These are phyloP conservation scores for Lasioglossum lativentre DNA, from an alignment of 2,888 invertebrate species.

Conservation along the genomic window DNA sequence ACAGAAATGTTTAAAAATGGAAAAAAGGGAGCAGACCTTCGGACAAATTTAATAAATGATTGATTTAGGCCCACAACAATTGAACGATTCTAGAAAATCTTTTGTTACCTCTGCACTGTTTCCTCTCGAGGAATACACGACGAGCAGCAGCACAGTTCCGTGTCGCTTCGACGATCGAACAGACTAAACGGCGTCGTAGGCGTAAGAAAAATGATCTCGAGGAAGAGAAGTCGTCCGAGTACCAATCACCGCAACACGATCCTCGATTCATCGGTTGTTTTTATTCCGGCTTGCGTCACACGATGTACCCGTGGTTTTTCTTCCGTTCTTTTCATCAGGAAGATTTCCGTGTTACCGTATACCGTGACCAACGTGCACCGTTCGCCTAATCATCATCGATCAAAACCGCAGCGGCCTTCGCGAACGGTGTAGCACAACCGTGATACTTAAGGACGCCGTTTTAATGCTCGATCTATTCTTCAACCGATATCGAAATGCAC, in stretches of 20 bases:
- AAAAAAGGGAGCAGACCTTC: not conserved
- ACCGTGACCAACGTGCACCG: slow-evolving; percentile 33
- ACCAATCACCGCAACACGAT: slow-evolving; percentile 22
- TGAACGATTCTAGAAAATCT: not conserved
- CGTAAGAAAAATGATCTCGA: slow-evolving; percentile 62
- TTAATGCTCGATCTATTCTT: slow-evolving; percentile 32
- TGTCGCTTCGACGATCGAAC: slow-evolving; percentile 16
- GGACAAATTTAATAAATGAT: not conserved
- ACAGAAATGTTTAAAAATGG: not conserved
- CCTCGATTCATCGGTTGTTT: slow-evolving; percentile 53
- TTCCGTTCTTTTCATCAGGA: slow-evolving; percentile 23
- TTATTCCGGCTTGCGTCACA: slow-evolving; percentile 61
- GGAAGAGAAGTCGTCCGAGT: slow-evolving; percentile 57
- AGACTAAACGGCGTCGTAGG: slow-evolving; percentile 44
- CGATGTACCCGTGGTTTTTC: slow-evolving; percentile 38
- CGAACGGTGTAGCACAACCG: slow-evolving; percentile 31
- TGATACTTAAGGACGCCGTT: slow-evolving; percentile 38
- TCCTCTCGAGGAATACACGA: not conserved
- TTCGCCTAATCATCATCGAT: slow-evolving; percentile 58
- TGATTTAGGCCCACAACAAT: not conserved
- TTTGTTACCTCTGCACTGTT: not conserved
- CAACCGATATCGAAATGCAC: slow-evolving; percentile 12
- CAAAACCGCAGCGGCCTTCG: slow-evolving; percentile 69
- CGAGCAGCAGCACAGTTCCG: slow-evolving; percentile 26
- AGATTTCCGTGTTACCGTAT: slow-evolving; percentile 60